These are phyloP conservation scores for Tachina fera DNA, from an alignment of 2,888 invertebrate species.

Conservation along the genomic window DNA sequence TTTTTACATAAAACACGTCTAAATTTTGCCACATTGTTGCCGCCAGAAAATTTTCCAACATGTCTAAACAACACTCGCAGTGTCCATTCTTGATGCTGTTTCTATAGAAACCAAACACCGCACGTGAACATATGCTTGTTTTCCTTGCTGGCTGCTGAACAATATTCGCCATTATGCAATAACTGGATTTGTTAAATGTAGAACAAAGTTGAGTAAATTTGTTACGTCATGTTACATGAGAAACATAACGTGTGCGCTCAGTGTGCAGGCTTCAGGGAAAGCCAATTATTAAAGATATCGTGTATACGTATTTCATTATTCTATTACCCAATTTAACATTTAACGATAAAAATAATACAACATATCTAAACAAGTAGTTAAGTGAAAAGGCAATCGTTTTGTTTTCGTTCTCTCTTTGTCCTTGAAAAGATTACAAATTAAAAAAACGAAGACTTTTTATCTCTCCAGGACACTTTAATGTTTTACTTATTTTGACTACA, in stretches of 20 bases:
- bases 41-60: conserved; percentile 62
- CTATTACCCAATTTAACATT: no score
- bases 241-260: background rate
- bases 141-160: background rate
- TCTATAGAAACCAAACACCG: conserved; percentile 5
- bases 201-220: background rate
- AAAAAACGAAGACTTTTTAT: background rate
- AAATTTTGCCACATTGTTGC: conserved; percentile 66
- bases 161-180: conserved; percentile 49
- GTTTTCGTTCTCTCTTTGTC: no score
- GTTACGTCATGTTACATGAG: background rate
- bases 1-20: conserved; percentile 49
- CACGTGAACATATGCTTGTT: conserved; percentile 11
- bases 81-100: conserved; percentile 31
- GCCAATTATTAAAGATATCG: no score
- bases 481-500: no score
- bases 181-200: conserved; percentile 31
- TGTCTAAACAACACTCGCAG: conserved; percentile 44
- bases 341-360: no score
- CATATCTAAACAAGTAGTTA: no score
- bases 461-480: background rate
- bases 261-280: no score
- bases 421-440: background rate
- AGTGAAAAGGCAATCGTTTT: no score
- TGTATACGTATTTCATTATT: no score